phyloP scores from a whole-genome alignment of 2,888 invertebrate species.

The Ptychoptera albimana region DNA sequence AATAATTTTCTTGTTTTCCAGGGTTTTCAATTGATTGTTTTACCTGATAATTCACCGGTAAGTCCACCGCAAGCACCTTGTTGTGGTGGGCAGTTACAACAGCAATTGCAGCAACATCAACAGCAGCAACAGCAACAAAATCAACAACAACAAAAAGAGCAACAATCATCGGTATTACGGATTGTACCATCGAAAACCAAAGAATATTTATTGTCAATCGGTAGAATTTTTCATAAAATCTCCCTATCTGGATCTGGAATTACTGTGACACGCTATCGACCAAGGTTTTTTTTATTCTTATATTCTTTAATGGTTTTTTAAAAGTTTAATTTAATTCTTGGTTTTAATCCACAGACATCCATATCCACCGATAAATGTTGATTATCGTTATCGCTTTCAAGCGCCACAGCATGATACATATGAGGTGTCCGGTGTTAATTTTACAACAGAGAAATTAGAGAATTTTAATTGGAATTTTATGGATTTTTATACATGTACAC shows the following conservation, averaged over 20 bases:
- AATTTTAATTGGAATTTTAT: constrained; percentile 96
- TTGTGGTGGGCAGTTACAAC: constrained; percentile 18
- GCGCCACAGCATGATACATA: constrained; percentile 85
- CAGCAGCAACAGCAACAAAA: constrained; percentile 9
- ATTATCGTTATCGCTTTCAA: constrained; percentile 82
- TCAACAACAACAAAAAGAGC: constrained; percentile 35
- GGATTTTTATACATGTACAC: constrained; percentile 90
- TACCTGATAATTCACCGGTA: constrained; percentile 27
- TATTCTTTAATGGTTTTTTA: no score
- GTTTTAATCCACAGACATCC: constrained; percentile 61
- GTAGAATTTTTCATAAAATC: constrained; percentile 86
- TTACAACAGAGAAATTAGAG: constrained; percentile 86
- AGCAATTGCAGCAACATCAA: constrained; percentile 24
- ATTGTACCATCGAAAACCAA: constrained; percentile 38
- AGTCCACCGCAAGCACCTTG: constrained; percentile 17
- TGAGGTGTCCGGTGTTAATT: constrained; percentile 87
- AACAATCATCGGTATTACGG: constrained; percentile 1
- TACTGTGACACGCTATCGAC: constrained; percentile 82
- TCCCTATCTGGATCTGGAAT: constrained; percentile 76
- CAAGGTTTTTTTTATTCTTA: constrained; percentile 41
- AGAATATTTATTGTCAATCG: constrained; percentile 79
- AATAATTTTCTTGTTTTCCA: no score
- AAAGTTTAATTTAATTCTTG: constrained; percentile 12
- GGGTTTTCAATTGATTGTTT: constrained; percentile 72
- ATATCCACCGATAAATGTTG: constrained; percentile 81